These are phyloP conservation scores for Heteromurus nitidus DNA, from an alignment of 2,888 invertebrate species.

Conservation along the genomic window DNA sequence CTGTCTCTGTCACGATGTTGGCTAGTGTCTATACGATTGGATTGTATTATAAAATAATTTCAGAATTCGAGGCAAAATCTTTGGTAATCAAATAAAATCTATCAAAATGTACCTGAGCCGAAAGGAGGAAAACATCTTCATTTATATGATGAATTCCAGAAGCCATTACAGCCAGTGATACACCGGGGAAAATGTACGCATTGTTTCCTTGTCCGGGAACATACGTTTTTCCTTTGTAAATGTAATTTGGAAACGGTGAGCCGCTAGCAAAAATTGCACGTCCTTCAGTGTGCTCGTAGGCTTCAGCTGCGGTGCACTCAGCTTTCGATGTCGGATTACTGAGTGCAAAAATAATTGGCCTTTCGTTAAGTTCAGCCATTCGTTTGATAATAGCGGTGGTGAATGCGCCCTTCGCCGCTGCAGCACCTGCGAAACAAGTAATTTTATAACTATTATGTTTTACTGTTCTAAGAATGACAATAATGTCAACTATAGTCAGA, in stretches of 20 bases:
- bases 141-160: slow-evolving; percentile 91
- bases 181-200: slow-evolving; percentile 97
- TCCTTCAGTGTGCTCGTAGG: slow-evolving; percentile 89
- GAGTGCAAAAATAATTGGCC: slow-evolving; percentile 96
- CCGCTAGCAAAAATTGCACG: slow-evolving; percentile 96
- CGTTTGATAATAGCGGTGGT: slow-evolving; percentile 79
- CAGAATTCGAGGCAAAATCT: not conserved
- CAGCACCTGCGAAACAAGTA: slow-evolving; percentile 83
- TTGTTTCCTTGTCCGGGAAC: slow-evolving; percentile 98
- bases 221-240: slow-evolving; percentile 85
- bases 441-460: too few relatives aligned
- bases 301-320: slow-evolving; percentile 99
- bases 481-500: not conserved
- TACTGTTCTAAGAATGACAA: too few relatives aligned
- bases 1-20: slow-evolving; percentile 86
- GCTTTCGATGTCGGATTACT: slow-evolving; percentile 99
- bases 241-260: slow-evolving; percentile 94
- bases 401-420: slow-evolving; percentile 96
- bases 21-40: slow-evolving; percentile 82
- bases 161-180: slow-evolving; percentile 94
- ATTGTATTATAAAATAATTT: not conserved
- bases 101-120: slow-evolving; percentile 79
- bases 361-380: slow-evolving; percentile 89
- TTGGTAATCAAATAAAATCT: not conserved
- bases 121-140: slow-evolving; percentile 94